Evolutionary conservation across 1,140 invertebrate species (phyloP).

Genomic region (Monomorium pharaonis): DNA sequence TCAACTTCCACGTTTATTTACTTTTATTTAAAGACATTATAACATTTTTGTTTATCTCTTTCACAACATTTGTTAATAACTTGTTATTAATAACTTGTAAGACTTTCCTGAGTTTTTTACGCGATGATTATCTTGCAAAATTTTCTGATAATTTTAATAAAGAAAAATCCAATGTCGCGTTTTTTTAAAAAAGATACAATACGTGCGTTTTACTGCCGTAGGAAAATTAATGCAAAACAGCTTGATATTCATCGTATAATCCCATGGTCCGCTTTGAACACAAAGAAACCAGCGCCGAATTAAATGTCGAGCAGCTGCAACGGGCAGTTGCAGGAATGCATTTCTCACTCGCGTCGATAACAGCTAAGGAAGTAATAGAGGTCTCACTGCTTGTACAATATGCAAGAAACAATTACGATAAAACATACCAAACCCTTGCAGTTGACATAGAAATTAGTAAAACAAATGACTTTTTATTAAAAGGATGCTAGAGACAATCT

Average conservation of each 20-base stretch:
- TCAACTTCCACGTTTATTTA: not conserved
- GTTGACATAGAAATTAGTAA: not conserved
- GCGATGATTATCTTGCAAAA: slow-evolving; percentile 17
- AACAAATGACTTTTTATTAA: not conserved
- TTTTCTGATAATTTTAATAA: slow-evolving; percentile 23
- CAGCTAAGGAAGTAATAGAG: slow-evolving; percentile 16
- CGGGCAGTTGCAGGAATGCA: slow-evolving; percentile 18
- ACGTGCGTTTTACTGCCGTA: not conserved
- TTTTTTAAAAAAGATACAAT: slow-evolving; percentile 1
- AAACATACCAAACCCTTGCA: not conserved
- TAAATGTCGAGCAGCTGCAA: slow-evolving; percentile 38
- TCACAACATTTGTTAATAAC: too few relatives aligned
- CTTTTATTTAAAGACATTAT: not conserved
- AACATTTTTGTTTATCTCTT: not conserved
- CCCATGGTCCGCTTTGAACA: slow-evolving; percentile 8
- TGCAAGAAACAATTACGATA: slow-evolving; percentile 34
- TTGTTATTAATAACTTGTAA: slow-evolving; percentile 16
- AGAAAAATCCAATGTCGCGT: not conserved
- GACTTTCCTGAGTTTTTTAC: not conserved
- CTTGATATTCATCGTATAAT: slow-evolving; percentile 13
- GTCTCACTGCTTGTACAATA: not conserved
- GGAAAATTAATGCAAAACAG: slow-evolving; percentile 25
- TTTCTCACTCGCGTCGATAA: slow-evolving; percentile 41
- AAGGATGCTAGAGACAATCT: too few relatives aligned
- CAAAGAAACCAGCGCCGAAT: slow-evolving; percentile 31